Evolutionary conservation across 2,888 invertebrate species (phyloP).

Genomic region (Theodoxus fluviatilis): DNA sequence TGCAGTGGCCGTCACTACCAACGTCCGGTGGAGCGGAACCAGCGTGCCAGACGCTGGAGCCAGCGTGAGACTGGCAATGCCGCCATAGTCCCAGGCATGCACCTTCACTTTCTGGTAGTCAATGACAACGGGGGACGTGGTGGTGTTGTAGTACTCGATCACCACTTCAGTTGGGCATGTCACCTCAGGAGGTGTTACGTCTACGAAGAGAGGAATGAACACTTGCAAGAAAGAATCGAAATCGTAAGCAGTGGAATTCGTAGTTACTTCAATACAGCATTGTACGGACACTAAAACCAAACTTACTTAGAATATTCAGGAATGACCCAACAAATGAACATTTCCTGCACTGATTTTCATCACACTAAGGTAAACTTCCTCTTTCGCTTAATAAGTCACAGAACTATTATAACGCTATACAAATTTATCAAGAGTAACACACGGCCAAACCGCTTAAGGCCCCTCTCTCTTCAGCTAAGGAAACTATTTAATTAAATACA

Average conservation of each 20-base stretch:
- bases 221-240: neutral
- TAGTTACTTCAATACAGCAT: neutral
- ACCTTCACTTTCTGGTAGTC: conserved; percentile 26
- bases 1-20: conserved; percentile 39
- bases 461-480: too few species aligned
- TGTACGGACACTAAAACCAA: neutral
- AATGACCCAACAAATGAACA: neutral
- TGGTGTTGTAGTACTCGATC: conserved; percentile 27
- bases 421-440: too few species aligned
- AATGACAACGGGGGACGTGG: conserved; percentile 15
- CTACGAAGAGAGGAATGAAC: conserved; percentile 34
- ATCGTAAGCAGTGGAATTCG: neutral
- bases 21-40: conserved; percentile 27
- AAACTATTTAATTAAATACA: too few species aligned
- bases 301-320: neutral
- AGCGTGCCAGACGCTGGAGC: conserved; percentile 26
- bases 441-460: too few species aligned
- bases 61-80: conserved; percentile 22
- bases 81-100: conserved; percentile 32
- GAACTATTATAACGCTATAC: too few species aligned
- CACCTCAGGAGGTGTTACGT: conserved; percentile 41
- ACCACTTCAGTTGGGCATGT: conserved; percentile 38
- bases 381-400: neutral
- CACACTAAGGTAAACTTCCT: neutral
- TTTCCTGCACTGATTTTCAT: neutral